Conservation (phyloP, 2,888 invertebrate species). For the Microchrysa polita region DNA sequence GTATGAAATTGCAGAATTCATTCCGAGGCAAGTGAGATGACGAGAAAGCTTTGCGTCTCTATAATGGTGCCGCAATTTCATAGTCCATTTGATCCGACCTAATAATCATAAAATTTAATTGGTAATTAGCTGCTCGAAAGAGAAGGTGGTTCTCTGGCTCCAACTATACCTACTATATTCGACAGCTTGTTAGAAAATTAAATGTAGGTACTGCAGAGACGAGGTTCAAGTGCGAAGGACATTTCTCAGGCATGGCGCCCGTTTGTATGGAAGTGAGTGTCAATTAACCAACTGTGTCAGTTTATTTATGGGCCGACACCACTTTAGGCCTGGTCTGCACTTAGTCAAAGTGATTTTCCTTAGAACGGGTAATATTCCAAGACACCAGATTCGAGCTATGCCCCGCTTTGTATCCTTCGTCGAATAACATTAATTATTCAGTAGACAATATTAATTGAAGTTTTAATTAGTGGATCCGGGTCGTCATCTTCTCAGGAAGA, state of each 20-base stretch:
- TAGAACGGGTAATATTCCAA: too few species aligned
- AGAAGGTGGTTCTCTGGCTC: conserved; percentile 20
- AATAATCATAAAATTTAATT: conserved; percentile 46
- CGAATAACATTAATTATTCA: conserved; percentile 34
- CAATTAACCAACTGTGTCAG: conserved; percentile 44
- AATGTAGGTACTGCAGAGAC: background rate
- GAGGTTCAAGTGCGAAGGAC: background rate
- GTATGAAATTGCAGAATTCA: background rate
- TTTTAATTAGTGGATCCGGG: conserved; percentile 33
- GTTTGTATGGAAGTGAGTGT: conserved; percentile 26
- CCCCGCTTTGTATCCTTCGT: conserved; percentile 4
- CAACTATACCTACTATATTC: background rate
- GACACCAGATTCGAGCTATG: too few species aligned
- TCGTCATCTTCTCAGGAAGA: conserved; percentile 19
- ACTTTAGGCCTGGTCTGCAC: background rate
- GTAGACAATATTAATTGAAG: conserved; percentile 36
- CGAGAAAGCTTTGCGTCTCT: background rate
- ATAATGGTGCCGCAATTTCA: conserved; percentile 42
- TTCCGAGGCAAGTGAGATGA: background rate
- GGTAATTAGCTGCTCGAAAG: conserved; percentile 35
- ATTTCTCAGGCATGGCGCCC: background rate
- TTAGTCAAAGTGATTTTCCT: background rate
- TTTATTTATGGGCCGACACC: conserved; percentile 32
- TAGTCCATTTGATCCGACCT: conserved; percentile 43
- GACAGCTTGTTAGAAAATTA: conserved; percentile 24